A percentile compares a stretch with the other conserved stretches of the same genome.
Evolutionary conservation across 2,888 invertebrate species (phyloP).

Genomic region (Acanthosepion lycidas): DNA sequence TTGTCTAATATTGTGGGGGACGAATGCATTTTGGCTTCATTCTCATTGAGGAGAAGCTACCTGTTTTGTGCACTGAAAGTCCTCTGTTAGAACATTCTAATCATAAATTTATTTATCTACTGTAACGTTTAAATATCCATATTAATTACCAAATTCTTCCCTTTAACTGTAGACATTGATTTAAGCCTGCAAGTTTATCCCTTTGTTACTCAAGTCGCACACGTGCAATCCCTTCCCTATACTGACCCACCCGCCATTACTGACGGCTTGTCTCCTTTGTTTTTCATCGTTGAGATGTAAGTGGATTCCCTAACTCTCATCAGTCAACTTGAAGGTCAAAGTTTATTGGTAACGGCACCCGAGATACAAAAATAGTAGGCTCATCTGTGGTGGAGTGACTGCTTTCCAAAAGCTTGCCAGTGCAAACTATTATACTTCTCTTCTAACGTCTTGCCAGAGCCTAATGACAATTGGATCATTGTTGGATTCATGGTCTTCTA

Average conservation of each 20-base stretch:
- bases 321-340: not conserved
- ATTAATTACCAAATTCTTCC: not conserved
- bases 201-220: not conserved
- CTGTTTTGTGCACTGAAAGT: no score
- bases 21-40: no score
- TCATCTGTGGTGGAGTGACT: not conserved
- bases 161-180: not conserved
- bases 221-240: not conserved
- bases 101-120: no score
- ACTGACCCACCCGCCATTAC: not conserved
- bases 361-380: conserved; percentile 12
- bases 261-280: not conserved
- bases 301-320: no score
- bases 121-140: not conserved
- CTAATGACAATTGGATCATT: not conserved
- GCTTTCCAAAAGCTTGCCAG: not conserved
- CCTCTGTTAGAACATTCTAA: no score
- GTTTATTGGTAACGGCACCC: not conserved
- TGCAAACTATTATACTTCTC: not conserved
- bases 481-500: not conserved
- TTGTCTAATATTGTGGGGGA: no score
- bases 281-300: not conserved
- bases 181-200: not conserved
- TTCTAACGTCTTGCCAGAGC: not conserved
- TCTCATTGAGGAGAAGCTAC: no score